Evolutionary conservation across 2,113 vertebrate species (phyloP).

Genomic region (Ceyx margarethae): DNA sequence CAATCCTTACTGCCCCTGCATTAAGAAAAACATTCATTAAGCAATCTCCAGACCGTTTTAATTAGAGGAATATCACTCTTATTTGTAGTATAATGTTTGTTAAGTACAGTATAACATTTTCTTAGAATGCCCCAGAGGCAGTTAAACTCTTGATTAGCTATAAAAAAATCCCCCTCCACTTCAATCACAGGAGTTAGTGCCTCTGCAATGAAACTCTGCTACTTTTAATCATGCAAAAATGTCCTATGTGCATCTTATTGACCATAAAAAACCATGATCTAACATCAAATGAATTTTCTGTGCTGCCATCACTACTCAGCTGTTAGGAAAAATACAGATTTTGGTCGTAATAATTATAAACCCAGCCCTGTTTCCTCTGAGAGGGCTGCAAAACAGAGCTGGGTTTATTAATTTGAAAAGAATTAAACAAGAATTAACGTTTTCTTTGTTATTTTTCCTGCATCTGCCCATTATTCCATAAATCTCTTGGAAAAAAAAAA

Average conservation of each 20-base stretch:
- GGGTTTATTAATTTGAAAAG: background rate
- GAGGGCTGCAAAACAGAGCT: background rate
- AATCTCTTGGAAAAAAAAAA: background rate
- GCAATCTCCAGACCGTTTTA: constrained; percentile 74
- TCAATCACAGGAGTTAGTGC: constrained; percentile 70
- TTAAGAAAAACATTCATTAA: constrained; percentile 72
- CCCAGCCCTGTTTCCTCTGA: background rate
- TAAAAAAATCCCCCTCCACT: constrained; percentile 68
- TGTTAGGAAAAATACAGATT: background rate
- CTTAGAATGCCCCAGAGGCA: constrained; percentile 78
- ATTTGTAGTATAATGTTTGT: constrained; percentile 67
- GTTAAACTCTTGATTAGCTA: constrained; percentile 77
- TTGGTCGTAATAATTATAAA: background rate
- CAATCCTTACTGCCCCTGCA: constrained; percentile 65
- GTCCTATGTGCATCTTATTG: constrained; percentile 53
- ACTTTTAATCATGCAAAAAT: constrained; percentile 57
- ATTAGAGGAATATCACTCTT: constrained; percentile 76
- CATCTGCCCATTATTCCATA: background rate
- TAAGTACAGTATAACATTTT: constrained; percentile 74
- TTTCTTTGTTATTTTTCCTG: background rate
- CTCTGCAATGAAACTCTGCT: constrained; percentile 65
- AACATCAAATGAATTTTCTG: constrained; percentile 44
- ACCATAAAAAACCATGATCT: constrained; percentile 31
- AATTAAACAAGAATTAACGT: background rate
- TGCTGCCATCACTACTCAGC: background rate